Evolutionary conservation across 2,113 vertebrate genomes (phyloP).

Genomic region (Apteryx owenii): DNA sequence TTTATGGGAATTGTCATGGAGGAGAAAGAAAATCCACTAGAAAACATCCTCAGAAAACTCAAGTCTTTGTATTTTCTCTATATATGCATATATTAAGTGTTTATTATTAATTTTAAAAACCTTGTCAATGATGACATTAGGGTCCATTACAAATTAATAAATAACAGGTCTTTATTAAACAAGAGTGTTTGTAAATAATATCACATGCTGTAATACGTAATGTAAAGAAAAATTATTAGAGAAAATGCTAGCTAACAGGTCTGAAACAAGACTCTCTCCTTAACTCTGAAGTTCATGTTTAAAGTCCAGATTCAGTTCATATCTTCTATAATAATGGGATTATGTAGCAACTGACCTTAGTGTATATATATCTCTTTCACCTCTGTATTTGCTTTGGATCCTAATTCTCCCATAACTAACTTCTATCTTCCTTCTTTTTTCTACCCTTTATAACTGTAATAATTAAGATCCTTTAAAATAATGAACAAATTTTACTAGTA

Average conservation of each 20-base stretch:
- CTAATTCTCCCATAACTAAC: background rate
- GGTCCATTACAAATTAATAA: background rate
- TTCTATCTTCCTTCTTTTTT: background rate
- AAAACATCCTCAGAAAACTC: background rate
- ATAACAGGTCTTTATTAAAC: background rate
- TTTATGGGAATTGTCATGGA: background rate
- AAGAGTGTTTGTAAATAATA: background rate
- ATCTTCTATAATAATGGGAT: background rate
- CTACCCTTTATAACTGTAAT: background rate
- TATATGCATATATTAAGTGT: background rate
- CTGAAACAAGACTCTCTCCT: background rate
- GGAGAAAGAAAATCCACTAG: background rate
- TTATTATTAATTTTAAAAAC: background rate
- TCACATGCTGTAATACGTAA: background rate
- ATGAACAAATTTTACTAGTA: constrained; percentile 1
- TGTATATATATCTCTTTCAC: background rate
- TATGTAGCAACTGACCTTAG: background rate
- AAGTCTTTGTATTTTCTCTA: background rate
- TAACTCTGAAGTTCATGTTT: background rate
- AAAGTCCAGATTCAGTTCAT: background rate
- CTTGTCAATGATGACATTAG: background rate
- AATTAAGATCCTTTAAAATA: background rate
- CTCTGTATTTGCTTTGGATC: background rate
- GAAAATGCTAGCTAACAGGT: background rate
- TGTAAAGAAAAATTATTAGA: background rate